Evolutionary conservation across 2,888 invertebrate genomes (phyloP).

Genomic region (Liposcelis brunnea): DNA sequence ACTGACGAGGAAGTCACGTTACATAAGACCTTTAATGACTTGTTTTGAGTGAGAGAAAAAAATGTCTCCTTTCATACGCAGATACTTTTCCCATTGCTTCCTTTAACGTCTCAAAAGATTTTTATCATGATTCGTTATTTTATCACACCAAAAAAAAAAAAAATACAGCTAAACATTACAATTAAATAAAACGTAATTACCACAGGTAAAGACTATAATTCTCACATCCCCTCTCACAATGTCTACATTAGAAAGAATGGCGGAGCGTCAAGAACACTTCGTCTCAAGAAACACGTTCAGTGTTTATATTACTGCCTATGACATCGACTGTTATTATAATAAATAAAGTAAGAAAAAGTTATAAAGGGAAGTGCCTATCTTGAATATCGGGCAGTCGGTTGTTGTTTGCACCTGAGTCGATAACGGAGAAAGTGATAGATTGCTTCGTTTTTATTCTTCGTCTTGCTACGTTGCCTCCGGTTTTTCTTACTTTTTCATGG

Average conservation of each 20-base stretch:
- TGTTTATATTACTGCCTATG: no score
- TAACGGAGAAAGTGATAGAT: conserved; percentile 5
- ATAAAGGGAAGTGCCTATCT: conserved; percentile 7
- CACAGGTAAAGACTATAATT: not conserved
- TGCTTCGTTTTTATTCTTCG: not conserved
- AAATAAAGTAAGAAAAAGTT: not conserved
- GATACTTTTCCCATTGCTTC: no score
- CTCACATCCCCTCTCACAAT: conserved; percentile 13
- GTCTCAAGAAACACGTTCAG: not conserved
- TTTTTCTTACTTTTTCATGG: not conserved
- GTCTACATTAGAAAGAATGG: not conserved
- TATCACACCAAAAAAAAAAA: no score
- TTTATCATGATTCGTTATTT: no score
- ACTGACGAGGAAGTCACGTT: no score
- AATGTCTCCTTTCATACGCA: no score
- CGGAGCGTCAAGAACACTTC: not conserved
- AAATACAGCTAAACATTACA: no score
- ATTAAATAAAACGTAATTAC: not conserved
- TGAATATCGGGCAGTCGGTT: conserved; percentile 1
- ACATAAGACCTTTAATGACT: no score
- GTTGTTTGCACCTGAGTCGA: not conserved
- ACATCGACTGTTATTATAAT: no score
- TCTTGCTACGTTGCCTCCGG: not conserved
- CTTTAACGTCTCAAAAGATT: no score
- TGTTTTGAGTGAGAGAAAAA: no score